A percentile compares a stretch with the other conserved stretches of the same genome.
Evolutionary conservation across 2,113 vertebrate species (phyloP).

Genomic region (Aythya baeri): DNA sequence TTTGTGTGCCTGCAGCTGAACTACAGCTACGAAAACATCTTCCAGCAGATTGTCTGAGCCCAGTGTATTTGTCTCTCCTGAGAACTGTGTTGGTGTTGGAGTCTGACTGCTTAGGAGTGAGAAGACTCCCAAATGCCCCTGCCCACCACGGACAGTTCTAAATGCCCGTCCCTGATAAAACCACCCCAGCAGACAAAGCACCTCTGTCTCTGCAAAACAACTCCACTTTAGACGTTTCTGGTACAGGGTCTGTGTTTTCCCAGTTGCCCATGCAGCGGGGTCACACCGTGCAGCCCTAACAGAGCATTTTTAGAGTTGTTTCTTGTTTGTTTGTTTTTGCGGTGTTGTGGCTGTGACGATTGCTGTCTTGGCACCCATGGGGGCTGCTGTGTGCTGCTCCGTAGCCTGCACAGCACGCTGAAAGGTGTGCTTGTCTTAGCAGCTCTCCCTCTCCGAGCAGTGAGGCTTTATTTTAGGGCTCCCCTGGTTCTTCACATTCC

Average conservation of each 20-base stretch:
- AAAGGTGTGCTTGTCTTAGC: too few species aligned
- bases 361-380: rapidly evolving
- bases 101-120: background rate
- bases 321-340: background rate
- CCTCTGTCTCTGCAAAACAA: background rate
- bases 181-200: background rate
- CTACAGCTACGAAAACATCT: background rate
- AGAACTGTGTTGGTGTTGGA: background rate
- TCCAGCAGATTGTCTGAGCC: background rate
- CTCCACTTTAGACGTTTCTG: background rate
- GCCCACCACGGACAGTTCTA: background rate
- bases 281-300: background rate
- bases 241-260: background rate
- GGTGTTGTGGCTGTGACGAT: background rate
- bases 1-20: background rate
- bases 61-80: background rate
- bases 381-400: background rate
- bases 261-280: rapidly evolving
- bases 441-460: background rate
- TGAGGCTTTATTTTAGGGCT: background rate
- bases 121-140: background rate
- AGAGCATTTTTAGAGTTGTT: background rate
- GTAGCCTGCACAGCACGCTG: rapidly evolving
- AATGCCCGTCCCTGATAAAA: background rate
- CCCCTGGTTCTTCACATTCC: background rate